A percentile compares a stretch with the other conserved stretches of the same genome.
Conservation (phyloP, 1,140 invertebrate genomes). For the Aphaenogaster ashmeadi region DNA sequence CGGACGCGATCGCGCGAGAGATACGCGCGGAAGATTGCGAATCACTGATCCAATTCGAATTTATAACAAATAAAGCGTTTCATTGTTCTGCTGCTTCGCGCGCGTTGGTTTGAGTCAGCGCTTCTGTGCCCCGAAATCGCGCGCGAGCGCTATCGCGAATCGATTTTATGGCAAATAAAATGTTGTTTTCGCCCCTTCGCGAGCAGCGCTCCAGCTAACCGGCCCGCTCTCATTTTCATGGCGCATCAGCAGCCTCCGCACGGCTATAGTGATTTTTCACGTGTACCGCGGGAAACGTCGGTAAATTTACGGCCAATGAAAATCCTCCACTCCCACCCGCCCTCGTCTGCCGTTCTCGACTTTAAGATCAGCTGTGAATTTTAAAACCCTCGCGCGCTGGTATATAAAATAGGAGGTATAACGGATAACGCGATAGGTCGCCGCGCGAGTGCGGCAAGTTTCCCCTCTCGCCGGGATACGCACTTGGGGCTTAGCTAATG, state of each 20-base stretch:
- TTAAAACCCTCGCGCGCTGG: constrained; percentile 20
- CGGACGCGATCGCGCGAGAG: constrained; percentile 1
- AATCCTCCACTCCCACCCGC: background rate
- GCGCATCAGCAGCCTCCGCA: background rate
- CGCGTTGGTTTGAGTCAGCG: constrained; percentile 34
- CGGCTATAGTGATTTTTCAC: constrained; percentile 57
- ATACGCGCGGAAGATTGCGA: constrained; percentile 15
- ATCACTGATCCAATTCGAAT: constrained; percentile 54
- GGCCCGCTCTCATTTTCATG: background rate
- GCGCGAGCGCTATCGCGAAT: constrained; percentile 46
- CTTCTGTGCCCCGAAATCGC: constrained; percentile 30
- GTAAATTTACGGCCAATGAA: constrained; percentile 65
- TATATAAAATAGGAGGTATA: background rate
- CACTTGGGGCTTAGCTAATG: constrained; percentile 16
- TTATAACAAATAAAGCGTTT: constrained; percentile 66
- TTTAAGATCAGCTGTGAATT: constrained; percentile 62
- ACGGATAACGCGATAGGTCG: constrained; percentile 34
- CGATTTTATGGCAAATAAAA: constrained; percentile 69
- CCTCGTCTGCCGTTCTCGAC: background rate
- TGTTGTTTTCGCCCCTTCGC: constrained; percentile 51
- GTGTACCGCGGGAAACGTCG: background rate
- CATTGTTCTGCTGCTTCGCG: constrained; percentile 33
- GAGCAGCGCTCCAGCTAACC: too few relatives aligned
- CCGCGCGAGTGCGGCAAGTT: background rate
- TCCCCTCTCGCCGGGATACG: background rate